Conservation (phyloP, 2,888 invertebrate genomes). For the Phragmatobia fuliginosa region DNA sequence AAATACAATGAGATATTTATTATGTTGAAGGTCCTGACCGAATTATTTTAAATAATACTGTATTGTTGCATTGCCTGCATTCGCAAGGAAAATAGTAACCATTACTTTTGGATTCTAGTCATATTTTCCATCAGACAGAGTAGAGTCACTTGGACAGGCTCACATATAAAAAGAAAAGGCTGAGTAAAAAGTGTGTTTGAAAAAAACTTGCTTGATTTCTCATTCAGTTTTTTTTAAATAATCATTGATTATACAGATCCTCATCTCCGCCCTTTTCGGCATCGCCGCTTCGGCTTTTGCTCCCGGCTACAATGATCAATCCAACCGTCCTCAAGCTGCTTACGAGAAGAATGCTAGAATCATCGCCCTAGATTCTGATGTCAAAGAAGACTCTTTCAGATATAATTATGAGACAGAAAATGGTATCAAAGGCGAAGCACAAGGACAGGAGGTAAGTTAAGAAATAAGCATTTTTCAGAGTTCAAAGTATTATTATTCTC, state of each 20-base stretch:
- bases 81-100: too few relatives aligned
- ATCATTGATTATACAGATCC: constrained; percentile 59
- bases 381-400: constrained; percentile 81
- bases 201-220: too few relatives aligned
- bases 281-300: constrained; percentile 71
- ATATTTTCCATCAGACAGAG: too few relatives aligned
- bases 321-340: constrained; percentile 76
- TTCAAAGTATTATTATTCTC: background rate
- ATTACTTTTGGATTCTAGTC: too few relatives aligned
- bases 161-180: too few relatives aligned
- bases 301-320: constrained; percentile 71
- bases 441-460: constrained; percentile 75
- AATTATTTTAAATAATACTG: too few relatives aligned
- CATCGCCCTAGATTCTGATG: constrained; percentile 74
- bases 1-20: too few relatives aligned
- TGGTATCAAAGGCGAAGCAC: constrained; percentile 81
- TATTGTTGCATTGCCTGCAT: too few relatives aligned
- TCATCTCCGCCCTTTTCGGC: constrained; percentile 76
- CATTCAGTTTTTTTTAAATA: too few relatives aligned
- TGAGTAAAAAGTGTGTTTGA: too few relatives aligned
- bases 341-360: constrained; percentile 77
- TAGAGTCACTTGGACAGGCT: too few relatives aligned
- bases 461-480: background rate
- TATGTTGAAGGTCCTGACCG: too few relatives aligned
- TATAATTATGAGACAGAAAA: constrained; percentile 82